These are phyloP conservation scores for Brenthis daphne DNA, from an alignment of 2,888 invertebrate species.

Conservation along the genomic window DNA sequence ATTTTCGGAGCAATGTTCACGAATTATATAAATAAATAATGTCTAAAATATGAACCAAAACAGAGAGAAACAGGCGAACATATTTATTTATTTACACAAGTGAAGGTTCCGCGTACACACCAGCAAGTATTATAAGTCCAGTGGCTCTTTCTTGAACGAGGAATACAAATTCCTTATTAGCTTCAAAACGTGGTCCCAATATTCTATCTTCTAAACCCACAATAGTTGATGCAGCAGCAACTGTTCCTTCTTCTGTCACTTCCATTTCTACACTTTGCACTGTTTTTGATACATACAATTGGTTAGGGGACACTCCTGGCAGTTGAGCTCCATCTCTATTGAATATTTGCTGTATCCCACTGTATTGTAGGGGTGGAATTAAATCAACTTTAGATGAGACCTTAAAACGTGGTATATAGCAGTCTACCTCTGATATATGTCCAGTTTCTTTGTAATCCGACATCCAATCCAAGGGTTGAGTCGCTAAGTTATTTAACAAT, in stretches of 20 bases:
- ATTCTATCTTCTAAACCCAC: constrained; percentile 72
- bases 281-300: constrained; percentile 82
- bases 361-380: constrained; percentile 72
- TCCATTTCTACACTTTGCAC: constrained; percentile 87
- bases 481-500: constrained; percentile 76
- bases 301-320: constrained; percentile 80
- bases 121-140: constrained; percentile 84
- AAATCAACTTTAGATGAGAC: constrained; percentile 70
- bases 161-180: constrained; percentile 86
- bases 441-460: constrained; percentile 69
- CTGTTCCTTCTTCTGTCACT: constrained; percentile 88
- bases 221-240: constrained; percentile 84
- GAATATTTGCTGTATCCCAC: constrained; percentile 86
- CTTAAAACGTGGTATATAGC: constrained; percentile 83
- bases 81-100: constrained; percentile 45
- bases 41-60: constrained; percentile 15
- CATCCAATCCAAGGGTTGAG: constrained; percentile 75
- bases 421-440: constrained; percentile 77
- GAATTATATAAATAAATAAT: not conserved
- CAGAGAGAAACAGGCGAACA: constrained; percentile 26
- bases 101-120: constrained; percentile 72
- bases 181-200: constrained; percentile 80
- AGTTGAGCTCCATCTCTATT: constrained; percentile 80
- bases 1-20: too few species aligned
- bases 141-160: constrained; percentile 84